These are phyloP conservation scores for Cepaea nemoralis DNA, from an alignment of 1,140 invertebrate genomes.

Conservation along the genomic window DNA sequence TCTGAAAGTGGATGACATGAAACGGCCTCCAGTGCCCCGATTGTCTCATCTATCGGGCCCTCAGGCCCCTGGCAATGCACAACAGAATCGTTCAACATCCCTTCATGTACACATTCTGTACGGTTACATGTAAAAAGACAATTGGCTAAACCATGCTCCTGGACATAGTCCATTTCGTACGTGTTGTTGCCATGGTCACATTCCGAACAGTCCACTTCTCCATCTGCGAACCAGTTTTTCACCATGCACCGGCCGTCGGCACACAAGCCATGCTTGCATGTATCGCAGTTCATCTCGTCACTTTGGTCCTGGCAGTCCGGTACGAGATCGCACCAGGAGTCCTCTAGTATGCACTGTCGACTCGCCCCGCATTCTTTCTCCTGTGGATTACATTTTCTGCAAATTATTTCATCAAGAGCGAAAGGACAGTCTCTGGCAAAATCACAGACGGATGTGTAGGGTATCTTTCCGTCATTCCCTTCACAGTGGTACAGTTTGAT, in stretches of 20 bases:
- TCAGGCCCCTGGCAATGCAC: conserved; percentile 2
- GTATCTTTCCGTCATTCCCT: background rate
- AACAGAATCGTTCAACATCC: background rate
- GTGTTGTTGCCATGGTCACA: background rate
- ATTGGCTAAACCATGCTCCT: background rate
- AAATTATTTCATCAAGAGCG: background rate
- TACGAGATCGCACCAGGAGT: background rate
- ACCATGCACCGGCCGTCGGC: background rate
- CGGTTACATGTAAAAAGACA: conserved; percentile 19
- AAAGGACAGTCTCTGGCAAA: background rate
- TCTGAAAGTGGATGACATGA: background rate
- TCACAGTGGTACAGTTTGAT: background rate
- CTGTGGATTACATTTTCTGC: background rate
- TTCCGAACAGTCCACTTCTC: background rate
- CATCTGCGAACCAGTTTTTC: conserved; percentile 18
- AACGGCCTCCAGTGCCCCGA: background rate
- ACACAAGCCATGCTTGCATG: background rate
- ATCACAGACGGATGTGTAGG: background rate
- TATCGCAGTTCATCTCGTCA: conserved; percentile 6
- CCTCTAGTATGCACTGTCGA: background rate
- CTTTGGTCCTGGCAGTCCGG: background rate
- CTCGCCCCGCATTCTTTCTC: background rate
- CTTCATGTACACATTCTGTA: background rate
- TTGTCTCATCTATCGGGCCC: conserved; percentile 15
- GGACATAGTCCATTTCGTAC: background rate